Evolutionary conservation across 2,797 vertebrate species (phyloP), one percentile per base, ranked within the genome.

Genomic region (Aratinga solstitialis): DNA sequence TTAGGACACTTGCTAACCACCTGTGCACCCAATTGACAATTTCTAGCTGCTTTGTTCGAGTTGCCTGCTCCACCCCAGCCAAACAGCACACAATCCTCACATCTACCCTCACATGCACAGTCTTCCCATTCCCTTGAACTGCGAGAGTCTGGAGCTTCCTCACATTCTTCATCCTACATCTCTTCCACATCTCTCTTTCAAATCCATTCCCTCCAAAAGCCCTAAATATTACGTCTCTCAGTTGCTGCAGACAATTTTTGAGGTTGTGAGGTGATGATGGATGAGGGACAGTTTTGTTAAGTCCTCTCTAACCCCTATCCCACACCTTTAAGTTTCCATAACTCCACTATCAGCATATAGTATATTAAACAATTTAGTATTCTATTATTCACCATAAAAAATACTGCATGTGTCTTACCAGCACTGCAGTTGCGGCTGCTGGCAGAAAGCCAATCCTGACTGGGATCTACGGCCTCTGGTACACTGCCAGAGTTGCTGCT

Each of bases 401-500:
- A 30, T 11, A 62, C 10, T 0, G 1, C 36, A 48, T 0, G 0
- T 54, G 20, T 19, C 59, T 62, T 54, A 73, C 18, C 38, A 84
- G 79, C 30, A 19, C 34, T n/a, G 23, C 32, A 69, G 40, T 24
- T 42, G 26, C 30, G 8, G 34, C 18, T 76, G 50, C 59, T 50
- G 42, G 48, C 38, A 53, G 54, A 76, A 79, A 36, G 38, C 23
- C 38, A 16, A 6, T 71, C 47, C 63, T 54, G 34, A 20, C 53
- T 56, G 26, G 53, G 40, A 61, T 32, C 45, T 36, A 2, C 1
- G 4, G 53, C 11, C 63, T 45, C 69, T 72, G 45, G 24, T 13
- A 51, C 3, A 1, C 50, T 65, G 56, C 18, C 43, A 62, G 63
- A 66, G 14, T 1, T 32, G 20, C 65, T 42, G 21, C 54, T 43